Evolutionary conservation across 2,113 vertebrate genomes (phyloP).

Genomic region (Burhinus bistriatus): DNA sequence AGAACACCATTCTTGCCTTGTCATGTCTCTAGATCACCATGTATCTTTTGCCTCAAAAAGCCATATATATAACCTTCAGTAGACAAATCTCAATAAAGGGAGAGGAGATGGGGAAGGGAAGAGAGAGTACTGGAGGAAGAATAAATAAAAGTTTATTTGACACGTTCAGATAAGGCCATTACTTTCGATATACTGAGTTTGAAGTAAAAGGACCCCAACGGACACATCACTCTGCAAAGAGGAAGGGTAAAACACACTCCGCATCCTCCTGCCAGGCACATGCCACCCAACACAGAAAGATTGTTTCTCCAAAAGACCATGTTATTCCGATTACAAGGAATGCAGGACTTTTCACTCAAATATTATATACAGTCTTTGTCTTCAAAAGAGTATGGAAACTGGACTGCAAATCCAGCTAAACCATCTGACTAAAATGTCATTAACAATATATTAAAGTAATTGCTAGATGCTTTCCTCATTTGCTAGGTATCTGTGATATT

Average conservation of each 20-base stretch:
- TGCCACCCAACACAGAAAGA: not conserved
- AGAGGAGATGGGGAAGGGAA: not conserved
- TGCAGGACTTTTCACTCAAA: not conserved
- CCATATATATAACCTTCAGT: not conserved
- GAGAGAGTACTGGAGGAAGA: not conserved
- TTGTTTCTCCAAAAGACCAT: not conserved
- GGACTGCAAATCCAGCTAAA: constrained; percentile 6
- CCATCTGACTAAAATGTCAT: not conserved
- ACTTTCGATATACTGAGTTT: not conserved
- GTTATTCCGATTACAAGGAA: not conserved
- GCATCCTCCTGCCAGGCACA: not conserved
- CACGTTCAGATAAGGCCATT: not conserved
- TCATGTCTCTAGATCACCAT: not conserved
- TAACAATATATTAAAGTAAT: constrained; percentile 4
- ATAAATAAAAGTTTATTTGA: not conserved
- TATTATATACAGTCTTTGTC: not conserved
- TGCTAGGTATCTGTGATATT: not conserved
- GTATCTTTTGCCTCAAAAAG: not conserved
- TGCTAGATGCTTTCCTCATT: constrained; percentile 3
- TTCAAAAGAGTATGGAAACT: not conserved
- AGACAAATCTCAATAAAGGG: not conserved
- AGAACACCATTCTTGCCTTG: not conserved
- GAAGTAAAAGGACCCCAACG: not conserved
- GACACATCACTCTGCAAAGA: not conserved
- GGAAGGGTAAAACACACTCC: not conserved